These are phyloP conservation scores for Gorsachius goisagi DNA, from an alignment of 2,113 vertebrate genomes.

Conservation along the genomic window DNA sequence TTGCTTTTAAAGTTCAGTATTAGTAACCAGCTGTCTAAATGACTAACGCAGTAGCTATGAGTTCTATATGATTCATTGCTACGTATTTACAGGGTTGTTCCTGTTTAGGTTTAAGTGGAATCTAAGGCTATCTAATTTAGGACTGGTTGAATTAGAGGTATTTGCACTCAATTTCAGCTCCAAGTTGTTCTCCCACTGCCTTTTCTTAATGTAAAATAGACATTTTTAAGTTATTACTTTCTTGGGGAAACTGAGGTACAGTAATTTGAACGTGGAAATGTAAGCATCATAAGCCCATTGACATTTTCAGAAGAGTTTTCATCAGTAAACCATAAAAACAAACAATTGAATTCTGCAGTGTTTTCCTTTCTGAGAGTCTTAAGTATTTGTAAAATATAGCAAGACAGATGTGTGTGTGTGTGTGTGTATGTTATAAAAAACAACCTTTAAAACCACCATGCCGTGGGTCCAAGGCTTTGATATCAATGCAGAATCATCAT, in stretches of 20 bases:
- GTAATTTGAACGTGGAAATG: no score
- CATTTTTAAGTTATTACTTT: not conserved
- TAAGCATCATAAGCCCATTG: no score
- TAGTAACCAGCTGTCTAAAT: constrained; percentile 47
- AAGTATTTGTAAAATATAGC: no score
- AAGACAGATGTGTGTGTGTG: no score
- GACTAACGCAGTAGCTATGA: constrained; percentile 31
- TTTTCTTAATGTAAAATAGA: not conserved
- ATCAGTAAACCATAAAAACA: no score
- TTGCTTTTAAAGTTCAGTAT: constrained; percentile 22
- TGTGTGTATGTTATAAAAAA: not conserved
- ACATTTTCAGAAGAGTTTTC: no score
- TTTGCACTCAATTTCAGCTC: not conserved
- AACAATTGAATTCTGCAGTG: no score
- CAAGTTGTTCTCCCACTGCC: not conserved
- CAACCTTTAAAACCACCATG: not conserved
- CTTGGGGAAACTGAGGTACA: not conserved
- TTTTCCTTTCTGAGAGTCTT: no score
- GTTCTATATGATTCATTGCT: constrained; percentile 14
- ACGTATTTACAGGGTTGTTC: not conserved
- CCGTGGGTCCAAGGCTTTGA: not conserved
- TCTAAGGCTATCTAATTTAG: not conserved
- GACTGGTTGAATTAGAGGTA: not conserved
- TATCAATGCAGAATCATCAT: constrained; percentile 13
- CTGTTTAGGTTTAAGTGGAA: not conserved